Evolutionary conservation across 1,140 invertebrate species (phyloP).

Genomic region (Drosophila murphyi): DNA sequence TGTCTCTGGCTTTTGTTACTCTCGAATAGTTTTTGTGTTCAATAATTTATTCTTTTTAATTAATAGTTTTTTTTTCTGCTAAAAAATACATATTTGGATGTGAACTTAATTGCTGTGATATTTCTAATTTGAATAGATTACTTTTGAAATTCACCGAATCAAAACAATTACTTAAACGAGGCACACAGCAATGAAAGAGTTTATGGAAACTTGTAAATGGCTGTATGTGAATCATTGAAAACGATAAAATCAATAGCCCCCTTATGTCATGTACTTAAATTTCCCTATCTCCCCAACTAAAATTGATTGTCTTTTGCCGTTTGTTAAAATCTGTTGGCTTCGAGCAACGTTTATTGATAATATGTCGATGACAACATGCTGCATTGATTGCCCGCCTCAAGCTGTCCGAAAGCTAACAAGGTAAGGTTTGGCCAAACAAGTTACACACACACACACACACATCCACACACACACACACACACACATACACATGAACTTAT

Average conservation of each 20-base stretch:
- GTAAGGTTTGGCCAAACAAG: slow-evolving; percentile 12
- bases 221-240: slow-evolving; percentile 18
- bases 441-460: not conserved
- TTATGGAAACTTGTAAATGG: not conserved
- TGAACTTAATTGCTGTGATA: no score
- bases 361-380: slow-evolving; percentile 42
- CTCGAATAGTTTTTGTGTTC: no score
- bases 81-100: no score
- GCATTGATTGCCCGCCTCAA: not conserved
- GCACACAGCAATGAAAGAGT: not conserved
- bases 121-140: no score
- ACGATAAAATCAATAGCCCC: slow-evolving; percentile 22
- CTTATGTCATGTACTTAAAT: not conserved
- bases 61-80: no score
- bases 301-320: slow-evolving; percentile 29
- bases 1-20: no score
- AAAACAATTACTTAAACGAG: not conserved
- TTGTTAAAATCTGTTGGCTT: slow-evolving; percentile 19
- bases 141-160: not conserved
- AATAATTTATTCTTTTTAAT: no score
- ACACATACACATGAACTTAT: not conserved
- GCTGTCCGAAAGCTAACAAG: not conserved
- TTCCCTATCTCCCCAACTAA: not conserved
- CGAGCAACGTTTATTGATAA: slow-evolving; percentile 47
- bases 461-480: not conserved